Evolutionary conservation across 2,113 vertebrate genomes (phyloP).

Genomic region (Rhegmatorhina hoffmannsi): DNA sequence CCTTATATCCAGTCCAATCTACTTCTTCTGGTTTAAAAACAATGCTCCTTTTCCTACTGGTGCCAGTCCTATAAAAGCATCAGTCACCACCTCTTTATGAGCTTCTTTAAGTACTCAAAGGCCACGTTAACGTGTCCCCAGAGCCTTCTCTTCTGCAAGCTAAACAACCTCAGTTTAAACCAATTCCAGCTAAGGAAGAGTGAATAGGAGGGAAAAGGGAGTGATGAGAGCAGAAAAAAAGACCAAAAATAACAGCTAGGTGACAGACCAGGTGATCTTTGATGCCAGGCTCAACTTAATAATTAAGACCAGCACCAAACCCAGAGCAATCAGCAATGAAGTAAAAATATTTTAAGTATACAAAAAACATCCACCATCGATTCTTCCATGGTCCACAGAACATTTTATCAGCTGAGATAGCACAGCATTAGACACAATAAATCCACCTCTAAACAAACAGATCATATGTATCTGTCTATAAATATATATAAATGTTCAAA

Average conservation of each 20-base stretch:
- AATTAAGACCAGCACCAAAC: background rate
- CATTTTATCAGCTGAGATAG: background rate
- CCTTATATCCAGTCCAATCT: background rate
- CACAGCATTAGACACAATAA: background rate
- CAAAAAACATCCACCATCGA: background rate
- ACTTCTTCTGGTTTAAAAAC: background rate
- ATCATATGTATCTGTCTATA: background rate
- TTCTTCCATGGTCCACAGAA: background rate
- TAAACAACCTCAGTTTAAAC: background rate
- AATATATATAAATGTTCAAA: background rate
- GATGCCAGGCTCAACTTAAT: background rate
- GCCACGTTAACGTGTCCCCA: background rate
- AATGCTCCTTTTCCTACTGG: fast-evolving
- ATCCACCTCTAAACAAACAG: background rate
- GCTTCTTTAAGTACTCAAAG: background rate
- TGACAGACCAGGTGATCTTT: background rate
- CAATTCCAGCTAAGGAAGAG: background rate
- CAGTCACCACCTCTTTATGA: background rate
- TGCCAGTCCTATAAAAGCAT: background rate
- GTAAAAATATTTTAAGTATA: background rate
- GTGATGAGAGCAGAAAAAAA: background rate
- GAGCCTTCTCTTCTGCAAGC: background rate
- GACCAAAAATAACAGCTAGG: background rate
- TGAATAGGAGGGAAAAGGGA: background rate
- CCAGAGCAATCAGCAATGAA: background rate